Evolutionary conservation across 2,113 vertebrate genomes (phyloP).

Genomic region (Centrocercus urophasianus): DNA sequence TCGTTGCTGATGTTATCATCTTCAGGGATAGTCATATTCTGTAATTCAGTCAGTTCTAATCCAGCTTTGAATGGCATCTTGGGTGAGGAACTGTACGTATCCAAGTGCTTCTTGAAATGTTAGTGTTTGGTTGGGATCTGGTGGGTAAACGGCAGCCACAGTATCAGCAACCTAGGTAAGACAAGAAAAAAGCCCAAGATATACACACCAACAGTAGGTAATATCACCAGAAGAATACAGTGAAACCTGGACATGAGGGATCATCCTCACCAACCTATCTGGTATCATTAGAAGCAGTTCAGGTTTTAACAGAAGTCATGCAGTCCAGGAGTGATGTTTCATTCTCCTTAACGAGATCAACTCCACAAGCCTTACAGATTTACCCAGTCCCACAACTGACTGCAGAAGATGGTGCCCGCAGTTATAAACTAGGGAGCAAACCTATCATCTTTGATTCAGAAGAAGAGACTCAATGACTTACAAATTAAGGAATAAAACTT

Average conservation of each 20-base stretch:
- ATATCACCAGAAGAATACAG: neutral
- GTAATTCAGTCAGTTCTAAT: slow-evolving; percentile 82
- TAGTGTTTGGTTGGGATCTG: slow-evolving; percentile 39
- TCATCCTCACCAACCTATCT: neutral
- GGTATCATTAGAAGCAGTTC: neutral
- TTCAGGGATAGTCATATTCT: slow-evolving; percentile 83
- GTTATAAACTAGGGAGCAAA: neutral
- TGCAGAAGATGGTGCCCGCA: neutral
- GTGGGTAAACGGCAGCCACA: slow-evolving; percentile 25
- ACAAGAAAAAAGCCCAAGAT: neutral
- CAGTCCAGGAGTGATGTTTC: neutral
- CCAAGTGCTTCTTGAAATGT: slow-evolving; percentile 42
- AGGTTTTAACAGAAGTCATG: neutral
- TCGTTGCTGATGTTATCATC: slow-evolving; percentile 85
- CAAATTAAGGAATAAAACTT: neutral
- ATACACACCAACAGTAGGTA: neutral
- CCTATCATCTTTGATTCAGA: neutral
- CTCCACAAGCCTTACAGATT: neutral
- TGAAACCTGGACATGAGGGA: neutral
- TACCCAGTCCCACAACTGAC: neutral
- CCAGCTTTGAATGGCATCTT: slow-evolving; percentile 83
- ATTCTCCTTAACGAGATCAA: neutral
- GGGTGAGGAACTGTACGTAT: slow-evolving; percentile 27
- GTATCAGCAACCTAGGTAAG: slow-evolving; percentile 36
- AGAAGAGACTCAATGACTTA: neutral